Conservation (phyloP, 2,113 vertebrate genomes). For the Tringa solitaria region DNA sequence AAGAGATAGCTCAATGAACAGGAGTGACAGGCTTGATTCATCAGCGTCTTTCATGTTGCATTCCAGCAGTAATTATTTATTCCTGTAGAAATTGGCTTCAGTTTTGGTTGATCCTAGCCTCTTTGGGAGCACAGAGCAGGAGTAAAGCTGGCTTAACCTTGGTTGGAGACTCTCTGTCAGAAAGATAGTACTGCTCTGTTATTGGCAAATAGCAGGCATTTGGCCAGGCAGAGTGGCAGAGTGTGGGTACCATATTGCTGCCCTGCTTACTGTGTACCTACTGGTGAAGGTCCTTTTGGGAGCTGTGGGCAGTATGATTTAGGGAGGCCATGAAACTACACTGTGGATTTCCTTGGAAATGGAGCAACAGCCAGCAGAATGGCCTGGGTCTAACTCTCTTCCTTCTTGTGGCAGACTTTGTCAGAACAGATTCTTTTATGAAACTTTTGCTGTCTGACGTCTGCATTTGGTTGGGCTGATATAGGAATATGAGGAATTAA, state of each 20-base stretch:
- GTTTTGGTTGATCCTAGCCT: background rate
- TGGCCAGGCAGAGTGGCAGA: background rate
- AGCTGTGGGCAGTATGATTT: background rate
- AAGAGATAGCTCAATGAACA: background rate
- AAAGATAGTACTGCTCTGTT: background rate
- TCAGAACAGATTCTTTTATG: background rate
- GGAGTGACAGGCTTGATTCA: background rate
- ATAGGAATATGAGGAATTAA: background rate
- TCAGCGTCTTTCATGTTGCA: background rate
- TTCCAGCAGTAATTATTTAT: slow-evolving; percentile 3
- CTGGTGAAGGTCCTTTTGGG: background rate
- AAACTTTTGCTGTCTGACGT: background rate
- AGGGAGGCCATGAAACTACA: background rate
- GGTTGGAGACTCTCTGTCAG: background rate
- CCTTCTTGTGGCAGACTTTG: background rate
- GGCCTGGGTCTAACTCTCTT: background rate
- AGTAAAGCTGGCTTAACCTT: background rate
- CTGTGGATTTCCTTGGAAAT: background rate
- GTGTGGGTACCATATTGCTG: background rate
- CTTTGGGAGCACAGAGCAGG: background rate
- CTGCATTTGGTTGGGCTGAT: background rate
- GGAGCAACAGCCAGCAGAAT: background rate
- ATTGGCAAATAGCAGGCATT: background rate
- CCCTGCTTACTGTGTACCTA: background rate
- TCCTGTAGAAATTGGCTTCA: background rate